Conservation (phyloP, 2,113 vertebrate species). For the Tragelaphus scriptus region DNA sequence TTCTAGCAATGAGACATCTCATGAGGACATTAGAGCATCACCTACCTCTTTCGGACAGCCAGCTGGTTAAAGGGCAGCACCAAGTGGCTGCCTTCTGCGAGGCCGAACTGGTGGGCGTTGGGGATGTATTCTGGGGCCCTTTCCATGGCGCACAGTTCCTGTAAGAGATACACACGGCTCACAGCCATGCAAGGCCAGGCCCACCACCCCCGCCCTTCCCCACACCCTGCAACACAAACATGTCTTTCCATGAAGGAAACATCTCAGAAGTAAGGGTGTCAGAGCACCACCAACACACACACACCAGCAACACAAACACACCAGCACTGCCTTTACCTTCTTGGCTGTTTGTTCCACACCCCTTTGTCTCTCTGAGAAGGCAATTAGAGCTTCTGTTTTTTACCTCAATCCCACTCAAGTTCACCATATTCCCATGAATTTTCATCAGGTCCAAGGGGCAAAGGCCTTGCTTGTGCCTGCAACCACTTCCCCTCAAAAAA, state of each 20-base stretch:
- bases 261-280: not conserved
- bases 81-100: slow-evolving; percentile 88
- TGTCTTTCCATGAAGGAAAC: not conserved
- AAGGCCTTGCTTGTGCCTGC: not conserved
- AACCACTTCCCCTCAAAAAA: not conserved
- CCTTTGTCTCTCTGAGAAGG: not conserved
- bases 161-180: not conserved
- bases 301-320: no score
- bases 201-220: accelerated
- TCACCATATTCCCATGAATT: not conserved
- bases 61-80: slow-evolving; percentile 85
- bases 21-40: not conserved
- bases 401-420: not conserved
- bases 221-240: accelerated
- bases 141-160: slow-evolving; percentile 80
- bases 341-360: accelerated
- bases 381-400: not conserved
- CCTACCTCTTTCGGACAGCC: slow-evolving; percentile 87
- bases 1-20: not conserved
- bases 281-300: not conserved
- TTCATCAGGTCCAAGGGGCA: not conserved
- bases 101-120: slow-evolving; percentile 88
- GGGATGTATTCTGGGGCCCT: slow-evolving; percentile 71
- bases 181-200: not conserved
- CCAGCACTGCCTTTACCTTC: no score